Evolutionary conservation across 2,797 vertebrate genomes (phyloP).

Genomic region (Rhinoraja longicauda): DNA sequence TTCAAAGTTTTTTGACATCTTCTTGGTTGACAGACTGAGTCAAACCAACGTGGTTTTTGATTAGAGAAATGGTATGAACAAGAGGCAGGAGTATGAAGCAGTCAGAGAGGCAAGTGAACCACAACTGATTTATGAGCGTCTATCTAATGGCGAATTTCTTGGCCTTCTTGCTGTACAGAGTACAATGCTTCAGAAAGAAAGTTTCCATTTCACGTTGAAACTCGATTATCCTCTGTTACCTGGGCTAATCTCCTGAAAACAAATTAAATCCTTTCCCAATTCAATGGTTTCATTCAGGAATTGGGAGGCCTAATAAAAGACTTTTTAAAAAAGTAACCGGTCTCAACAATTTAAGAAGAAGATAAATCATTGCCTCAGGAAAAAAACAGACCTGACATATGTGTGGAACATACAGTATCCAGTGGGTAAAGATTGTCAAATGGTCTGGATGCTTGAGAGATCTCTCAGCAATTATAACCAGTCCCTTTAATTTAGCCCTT

Average conservation of each 20-base stretch:
- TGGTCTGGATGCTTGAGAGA: background rate
- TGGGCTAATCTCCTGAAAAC: slow-evolving; percentile 97
- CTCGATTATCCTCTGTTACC: slow-evolving; percentile 93
- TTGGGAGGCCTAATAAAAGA: slow-evolving; percentile 91
- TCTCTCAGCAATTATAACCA: slow-evolving; percentile 1
- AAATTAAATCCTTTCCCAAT: slow-evolving; percentile 99
- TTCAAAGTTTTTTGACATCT: slow-evolving; percentile 27
- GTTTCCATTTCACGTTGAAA: slow-evolving; percentile 68
- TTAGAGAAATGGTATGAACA: slow-evolving; percentile 46
- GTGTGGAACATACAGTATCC: slow-evolving; percentile 73
- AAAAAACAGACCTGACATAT: slow-evolving; percentile 89
- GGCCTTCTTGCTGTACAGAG: slow-evolving; percentile 58
- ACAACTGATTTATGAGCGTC: slow-evolving; percentile 72
- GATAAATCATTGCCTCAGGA: slow-evolving; percentile 91
- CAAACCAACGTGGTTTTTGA: slow-evolving; percentile 29
- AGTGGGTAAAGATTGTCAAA: slow-evolving; percentile 51
- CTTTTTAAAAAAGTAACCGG: slow-evolving; percentile 81
- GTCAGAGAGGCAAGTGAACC: slow-evolving; percentile 52
- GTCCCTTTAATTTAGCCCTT: slow-evolving; percentile 23
- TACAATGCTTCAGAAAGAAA: slow-evolving; percentile 58
- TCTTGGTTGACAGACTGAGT: slow-evolving; percentile 13
- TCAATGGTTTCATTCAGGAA: slow-evolving; percentile 99
- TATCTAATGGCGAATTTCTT: slow-evolving; percentile 69
- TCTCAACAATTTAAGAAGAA: slow-evolving; percentile 86
- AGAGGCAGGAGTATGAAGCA: slow-evolving; percentile 54